phyloP scores from a whole-genome alignment of 2,113 vertebrate species.

The Egretta garzetta region DNA sequence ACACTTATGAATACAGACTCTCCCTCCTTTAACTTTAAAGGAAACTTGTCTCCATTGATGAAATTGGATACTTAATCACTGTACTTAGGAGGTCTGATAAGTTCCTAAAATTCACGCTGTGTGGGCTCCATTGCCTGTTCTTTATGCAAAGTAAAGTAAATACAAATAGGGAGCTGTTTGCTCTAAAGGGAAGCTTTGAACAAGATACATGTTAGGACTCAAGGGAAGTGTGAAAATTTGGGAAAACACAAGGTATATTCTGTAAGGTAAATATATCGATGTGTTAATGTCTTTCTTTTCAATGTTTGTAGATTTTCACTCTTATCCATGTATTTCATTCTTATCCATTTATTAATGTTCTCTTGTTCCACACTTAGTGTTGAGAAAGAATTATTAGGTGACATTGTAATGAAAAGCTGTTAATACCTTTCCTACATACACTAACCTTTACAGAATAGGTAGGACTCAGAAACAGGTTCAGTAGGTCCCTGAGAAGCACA shows the following conservation, averaged over 20 bases:
- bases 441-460: background rate
- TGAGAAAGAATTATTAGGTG: background rate
- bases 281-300: background rate
- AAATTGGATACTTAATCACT: background rate
- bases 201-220: background rate
- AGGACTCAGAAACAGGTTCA: background rate
- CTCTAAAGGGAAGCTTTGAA: background rate
- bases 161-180: background rate
- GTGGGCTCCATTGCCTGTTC: background rate
- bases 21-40: background rate
- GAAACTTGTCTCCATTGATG: background rate
- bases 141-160: background rate
- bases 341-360: background rate
- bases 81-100: background rate
- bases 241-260: background rate
- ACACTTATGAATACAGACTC: background rate
- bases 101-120: background rate
- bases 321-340: background rate
- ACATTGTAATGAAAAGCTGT: background rate
- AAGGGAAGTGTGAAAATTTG: background rate
- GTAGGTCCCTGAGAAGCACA: background rate
- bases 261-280: background rate
- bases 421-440: background rate
- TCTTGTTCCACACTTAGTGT: background rate
- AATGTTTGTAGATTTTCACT: background rate